Base-by-base conservation (phyloP, 2,888 invertebrate genomes). In the Hirtodrosophila histrioides region DNA sequence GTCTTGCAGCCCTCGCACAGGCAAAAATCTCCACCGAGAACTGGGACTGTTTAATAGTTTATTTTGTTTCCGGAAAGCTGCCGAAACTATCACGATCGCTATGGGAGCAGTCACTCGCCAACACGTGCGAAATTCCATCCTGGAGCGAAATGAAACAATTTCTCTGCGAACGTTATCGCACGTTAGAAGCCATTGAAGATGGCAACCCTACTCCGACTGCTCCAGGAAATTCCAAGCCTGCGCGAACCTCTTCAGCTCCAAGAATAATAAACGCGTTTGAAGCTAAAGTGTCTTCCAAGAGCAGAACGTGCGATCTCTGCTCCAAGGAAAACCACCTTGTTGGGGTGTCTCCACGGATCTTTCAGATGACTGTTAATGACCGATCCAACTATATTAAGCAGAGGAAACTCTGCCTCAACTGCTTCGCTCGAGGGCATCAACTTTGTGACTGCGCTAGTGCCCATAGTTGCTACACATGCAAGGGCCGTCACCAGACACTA, bases 41-140 rank as follows among this genome's bases (percentile, higher is more conserved):
- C 11, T 43, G 43, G 29, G 29, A 43, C 17, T 43, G 43, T 29
- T 8, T 44, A 6, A 7, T 29, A 27, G 43, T 27, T 11, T 44
- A 7, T 10, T 10, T 44, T 7, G n/a, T n/a, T n/a, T 27, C 6
- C 10, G n/a, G n/a, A 44, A 44, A 29, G 6, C 11, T 44, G 3
- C 27, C 43, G 10, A 43, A 29, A 11, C 43, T 43, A 3, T 9
- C 29, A n/a, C n/a, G 11, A 29, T 29, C 29, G 27, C 8, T 33
- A 12, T 33, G 45, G 17, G 31, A 45, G 24, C 43, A 29, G n/a
- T 43, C 27, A 6, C 27, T 27, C 27, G 27, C 27, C 27, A 27
- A 17, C 17, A 17, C 1, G 17, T 17, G 17, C 17, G 17, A 17
- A 17, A 17, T 17, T 17, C 40, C 40, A 12, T 40, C 40, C 23